Base-by-base conservation (phyloP, 2,888 invertebrate species). In the Trichogramma dendrolimi region DNA sequence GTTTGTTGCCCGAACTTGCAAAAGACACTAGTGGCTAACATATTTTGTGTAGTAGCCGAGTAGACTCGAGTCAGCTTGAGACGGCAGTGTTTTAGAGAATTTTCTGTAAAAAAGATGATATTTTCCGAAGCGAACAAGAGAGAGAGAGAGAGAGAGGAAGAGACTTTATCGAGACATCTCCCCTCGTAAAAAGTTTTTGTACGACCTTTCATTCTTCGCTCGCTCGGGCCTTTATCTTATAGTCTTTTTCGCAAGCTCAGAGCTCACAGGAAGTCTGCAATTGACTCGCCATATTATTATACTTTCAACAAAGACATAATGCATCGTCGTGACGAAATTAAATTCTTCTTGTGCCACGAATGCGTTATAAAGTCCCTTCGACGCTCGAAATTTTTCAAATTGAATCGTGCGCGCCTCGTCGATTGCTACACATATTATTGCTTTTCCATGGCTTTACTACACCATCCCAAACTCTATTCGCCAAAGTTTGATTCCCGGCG, bases 111-210 rank as follows among this genome's bases (percentile, higher is more conserved):
- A 27, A 27, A 27, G 27, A 27, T 27, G 27, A 27, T 27, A 27
- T 27, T 48, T 8, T 8, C 5, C 4, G 38, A 42, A 7, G 40
- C 46, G 40, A 11, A 6, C 6, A 38, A 11, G 14, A 14, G 38
- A 44, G 46, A 46, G 49, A 44, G 53, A 52, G 46, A 52, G 47
- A 53, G 49, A 48, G n/a, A 4, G 43, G 52, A 51, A 42, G 48
- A 54, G 39, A 53, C 54, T 50, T 50, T 51, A 61, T 61, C 63
- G 60, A 61, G 60, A 44, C 58, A 52, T 58, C 58, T 58, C 55
- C 55, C 58, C 58, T 61, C 63, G 55, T 61, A 60, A 60, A 63
- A 63, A 61, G 47, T 61, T 64, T 64, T 64, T 58, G 52, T 58
- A 43, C 52, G 46, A 55, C 53, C 53, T 40, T 27, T 39, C 11